Evolutionary conservation across 2,797 vertebrate species (phyloP).

Genomic region (Enteromius afrohamiltoni): DNA sequence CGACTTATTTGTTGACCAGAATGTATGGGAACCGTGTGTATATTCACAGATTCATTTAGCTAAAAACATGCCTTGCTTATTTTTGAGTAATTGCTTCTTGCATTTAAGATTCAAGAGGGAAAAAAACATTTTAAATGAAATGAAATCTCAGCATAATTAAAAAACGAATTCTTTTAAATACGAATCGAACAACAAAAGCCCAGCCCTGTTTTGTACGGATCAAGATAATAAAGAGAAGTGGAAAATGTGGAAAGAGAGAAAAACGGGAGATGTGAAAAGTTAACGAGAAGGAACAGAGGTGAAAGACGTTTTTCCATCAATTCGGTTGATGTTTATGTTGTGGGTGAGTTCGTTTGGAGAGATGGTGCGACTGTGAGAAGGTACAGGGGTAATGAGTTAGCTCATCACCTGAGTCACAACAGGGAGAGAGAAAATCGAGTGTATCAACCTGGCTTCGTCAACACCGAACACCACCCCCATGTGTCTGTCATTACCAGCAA

Average conservation of each 20-base stretch:
- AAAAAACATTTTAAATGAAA: neutral
- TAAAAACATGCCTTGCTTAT: neutral
- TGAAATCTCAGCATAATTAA: neutral
- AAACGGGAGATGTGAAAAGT: constrained; percentile 29
- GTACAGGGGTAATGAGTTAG: constrained; percentile 46
- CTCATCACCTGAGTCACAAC: constrained; percentile 54
- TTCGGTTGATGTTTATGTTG: constrained; percentile 39
- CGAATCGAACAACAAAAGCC: neutral
- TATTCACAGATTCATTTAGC: neutral
- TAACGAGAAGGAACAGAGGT: constrained; percentile 13
- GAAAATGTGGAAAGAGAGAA: constrained; percentile 27
- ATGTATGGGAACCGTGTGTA: neutral
- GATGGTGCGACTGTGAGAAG: constrained; percentile 15
- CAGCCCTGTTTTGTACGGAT: neutral
- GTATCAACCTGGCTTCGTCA: neutral
- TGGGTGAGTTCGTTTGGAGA: constrained; percentile 17
- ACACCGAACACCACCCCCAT: constrained; percentile 24
- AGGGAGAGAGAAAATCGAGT: constrained; percentile 11
- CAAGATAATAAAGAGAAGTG: neutral
- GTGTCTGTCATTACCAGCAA: constrained; percentile 51
- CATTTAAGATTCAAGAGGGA: neutral
- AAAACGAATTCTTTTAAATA: neutral
- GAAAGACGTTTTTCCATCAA: constrained; percentile 21
- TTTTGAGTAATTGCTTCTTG: neutral
- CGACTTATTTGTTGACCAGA: neutral